Evolutionary conservation across 2,113 vertebrate genomes (phyloP).

Genomic region (Columba janthina): DNA sequence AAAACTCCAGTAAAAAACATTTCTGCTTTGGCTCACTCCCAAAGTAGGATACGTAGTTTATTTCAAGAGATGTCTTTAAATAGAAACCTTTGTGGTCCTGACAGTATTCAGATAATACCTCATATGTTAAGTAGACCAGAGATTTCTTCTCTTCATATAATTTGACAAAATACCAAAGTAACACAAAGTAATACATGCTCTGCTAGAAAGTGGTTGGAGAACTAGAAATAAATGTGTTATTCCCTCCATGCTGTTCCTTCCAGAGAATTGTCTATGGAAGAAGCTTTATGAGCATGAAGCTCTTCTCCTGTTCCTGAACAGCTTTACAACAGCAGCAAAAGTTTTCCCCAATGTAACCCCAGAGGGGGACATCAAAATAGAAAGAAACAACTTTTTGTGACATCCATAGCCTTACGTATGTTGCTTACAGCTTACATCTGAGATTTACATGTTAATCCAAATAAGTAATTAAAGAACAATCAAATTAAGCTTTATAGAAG

Average conservation of each 20-base stretch:
- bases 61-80: not conserved
- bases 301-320: not conserved
- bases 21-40: not conserved
- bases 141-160: not conserved
- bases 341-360: not conserved
- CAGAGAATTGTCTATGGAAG: not conserved
- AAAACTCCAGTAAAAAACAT: not conserved
- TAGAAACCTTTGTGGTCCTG: rapidly evolving
- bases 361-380: not conserved
- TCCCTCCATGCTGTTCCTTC: not conserved
- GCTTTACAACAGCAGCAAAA: not conserved
- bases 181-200: not conserved
- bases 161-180: not conserved
- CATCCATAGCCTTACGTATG: not conserved
- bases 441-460: constrained; percentile 1
- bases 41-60: not conserved
- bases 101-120: not conserved
- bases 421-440: not conserved
- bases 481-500: constrained; percentile 36
- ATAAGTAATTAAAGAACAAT: constrained; percentile 37
- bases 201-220: not conserved
- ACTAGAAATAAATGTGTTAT: not conserved
- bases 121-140: not conserved
- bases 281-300: not conserved
- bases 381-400: not conserved